A percentile compares a stretch with the other conserved stretches of the same genome.
Evolutionary conservation across 2,113 vertebrate species (phyloP).

Genomic region (Murina feae): DNA sequence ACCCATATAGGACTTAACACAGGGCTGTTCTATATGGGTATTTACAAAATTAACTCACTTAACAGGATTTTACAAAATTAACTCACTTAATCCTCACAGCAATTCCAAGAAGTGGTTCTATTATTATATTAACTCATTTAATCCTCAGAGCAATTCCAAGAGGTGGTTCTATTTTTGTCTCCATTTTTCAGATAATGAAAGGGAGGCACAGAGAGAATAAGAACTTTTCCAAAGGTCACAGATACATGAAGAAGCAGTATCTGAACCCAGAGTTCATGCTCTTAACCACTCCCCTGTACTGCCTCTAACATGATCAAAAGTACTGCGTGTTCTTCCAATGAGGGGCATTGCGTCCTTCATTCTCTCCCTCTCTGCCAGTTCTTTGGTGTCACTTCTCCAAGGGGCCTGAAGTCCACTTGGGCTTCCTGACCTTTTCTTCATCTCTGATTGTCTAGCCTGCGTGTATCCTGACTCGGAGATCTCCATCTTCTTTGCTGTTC

Average conservation of each 20-base stretch:
- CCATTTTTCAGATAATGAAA: neutral
- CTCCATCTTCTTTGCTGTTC: neutral
- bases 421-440: neutral
- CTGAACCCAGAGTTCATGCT: neutral
- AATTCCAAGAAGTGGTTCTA: neutral
- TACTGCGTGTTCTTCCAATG: neutral
- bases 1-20: neutral
- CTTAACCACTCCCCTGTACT: neutral
- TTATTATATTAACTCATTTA: neutral
- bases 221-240: neutral
- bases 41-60: conserved; percentile 3
- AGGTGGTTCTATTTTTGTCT: neutral
- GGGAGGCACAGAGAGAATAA: neutral
- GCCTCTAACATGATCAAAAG: neutral
- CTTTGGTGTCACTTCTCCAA: neutral
- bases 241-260: neutral
- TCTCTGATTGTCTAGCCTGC: neutral
- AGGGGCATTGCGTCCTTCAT: neutral
- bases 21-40: no score
- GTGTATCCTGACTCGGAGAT: neutral
- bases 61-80: neutral
- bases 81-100: neutral
- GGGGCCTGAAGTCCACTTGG: neutral
- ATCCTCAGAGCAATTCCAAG: neutral
- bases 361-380: neutral